phyloP scores from a whole-genome alignment of 2,888 invertebrate genomes.

The Xestobium rufovillosum region DNA sequence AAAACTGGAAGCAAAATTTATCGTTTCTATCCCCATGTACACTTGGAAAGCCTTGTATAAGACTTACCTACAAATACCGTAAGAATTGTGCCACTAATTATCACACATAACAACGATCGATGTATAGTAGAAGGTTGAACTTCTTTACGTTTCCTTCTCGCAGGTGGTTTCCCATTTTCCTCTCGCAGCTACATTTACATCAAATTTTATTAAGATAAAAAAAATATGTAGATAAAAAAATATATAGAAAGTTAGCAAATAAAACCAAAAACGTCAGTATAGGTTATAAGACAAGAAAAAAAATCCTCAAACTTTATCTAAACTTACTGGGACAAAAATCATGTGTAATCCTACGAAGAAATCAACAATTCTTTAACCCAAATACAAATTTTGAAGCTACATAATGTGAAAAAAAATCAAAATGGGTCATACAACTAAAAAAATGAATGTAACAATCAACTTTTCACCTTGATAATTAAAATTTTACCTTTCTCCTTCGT shows the following conservation, averaged over 20 bases:
- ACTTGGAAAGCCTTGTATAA: slow-evolving; percentile 3
- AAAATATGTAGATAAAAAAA: too few species aligned
- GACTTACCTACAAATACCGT: slow-evolving; percentile 38
- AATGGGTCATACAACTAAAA: too few species aligned
- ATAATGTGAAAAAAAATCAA: too few species aligned
- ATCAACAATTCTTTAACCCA: too few species aligned
- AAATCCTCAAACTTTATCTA: too few species aligned
- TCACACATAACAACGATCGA: slow-evolving; percentile 38
- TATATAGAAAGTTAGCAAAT: too few species aligned
- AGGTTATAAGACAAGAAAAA: background rate
- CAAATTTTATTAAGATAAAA: too few species aligned
- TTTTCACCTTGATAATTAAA: too few species aligned
- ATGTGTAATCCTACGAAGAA: too few species aligned
- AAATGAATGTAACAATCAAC: too few species aligned
- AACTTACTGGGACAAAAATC: too few species aligned
- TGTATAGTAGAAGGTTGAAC: slow-evolving; percentile 31
- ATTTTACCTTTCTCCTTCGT: slow-evolving; percentile 15
- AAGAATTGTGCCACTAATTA: slow-evolving; percentile 37
- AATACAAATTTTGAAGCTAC: too few species aligned
- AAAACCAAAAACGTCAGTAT: slow-evolving; percentile 7
- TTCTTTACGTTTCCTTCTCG: slow-evolving; percentile 33
- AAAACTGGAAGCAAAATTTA: slow-evolving; percentile 41
- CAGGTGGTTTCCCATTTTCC: slow-evolving; percentile 24
- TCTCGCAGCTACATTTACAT: slow-evolving; percentile 27
- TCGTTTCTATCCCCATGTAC: slow-evolving; percentile 4